These are phyloP conservation scores for Thomomys bottae DNA, from an alignment of 2,113 vertebrate species.

Conservation along the genomic window DNA sequence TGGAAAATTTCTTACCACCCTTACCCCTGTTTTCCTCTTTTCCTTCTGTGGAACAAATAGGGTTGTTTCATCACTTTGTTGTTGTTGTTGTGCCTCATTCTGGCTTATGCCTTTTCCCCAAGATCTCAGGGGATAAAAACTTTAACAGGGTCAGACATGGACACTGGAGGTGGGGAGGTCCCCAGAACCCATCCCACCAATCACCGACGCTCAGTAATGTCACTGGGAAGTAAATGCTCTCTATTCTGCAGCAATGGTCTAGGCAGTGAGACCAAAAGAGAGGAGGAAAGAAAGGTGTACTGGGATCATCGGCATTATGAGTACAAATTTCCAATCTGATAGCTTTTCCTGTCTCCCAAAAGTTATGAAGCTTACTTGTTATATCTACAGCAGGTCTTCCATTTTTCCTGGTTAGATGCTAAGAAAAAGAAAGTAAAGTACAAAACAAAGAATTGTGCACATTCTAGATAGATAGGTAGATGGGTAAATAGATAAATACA, in stretches of 20 bases:
- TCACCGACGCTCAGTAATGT: background rate
- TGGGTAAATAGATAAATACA: background rate
- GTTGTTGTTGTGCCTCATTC: background rate
- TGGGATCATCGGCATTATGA: background rate
- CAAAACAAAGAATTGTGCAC: background rate
- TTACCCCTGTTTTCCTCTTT: slow-evolving; percentile 20
- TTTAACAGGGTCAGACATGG: background rate
- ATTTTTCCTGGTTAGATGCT: background rate
- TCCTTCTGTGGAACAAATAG: background rate
- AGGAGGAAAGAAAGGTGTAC: background rate
- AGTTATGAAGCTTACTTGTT: background rate
- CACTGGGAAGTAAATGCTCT: background rate
- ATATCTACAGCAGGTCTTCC: slow-evolving; percentile 10
- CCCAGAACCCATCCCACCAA: background rate
- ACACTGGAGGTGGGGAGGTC: background rate
- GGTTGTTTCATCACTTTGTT: slow-evolving; percentile 13
- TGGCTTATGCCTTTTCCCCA: background rate
- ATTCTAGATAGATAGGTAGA: background rate
- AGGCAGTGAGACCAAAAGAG: background rate
- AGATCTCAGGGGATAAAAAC: background rate
- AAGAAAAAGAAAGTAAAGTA: background rate
- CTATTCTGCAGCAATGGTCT: background rate
- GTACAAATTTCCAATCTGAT: background rate
- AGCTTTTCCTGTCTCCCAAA: background rate
- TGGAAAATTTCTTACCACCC: slow-evolving; percentile 60